Base-by-base conservation (phyloP, 1,140 invertebrate genomes). In the Hyposmocoma kahamanoa region DNA sequence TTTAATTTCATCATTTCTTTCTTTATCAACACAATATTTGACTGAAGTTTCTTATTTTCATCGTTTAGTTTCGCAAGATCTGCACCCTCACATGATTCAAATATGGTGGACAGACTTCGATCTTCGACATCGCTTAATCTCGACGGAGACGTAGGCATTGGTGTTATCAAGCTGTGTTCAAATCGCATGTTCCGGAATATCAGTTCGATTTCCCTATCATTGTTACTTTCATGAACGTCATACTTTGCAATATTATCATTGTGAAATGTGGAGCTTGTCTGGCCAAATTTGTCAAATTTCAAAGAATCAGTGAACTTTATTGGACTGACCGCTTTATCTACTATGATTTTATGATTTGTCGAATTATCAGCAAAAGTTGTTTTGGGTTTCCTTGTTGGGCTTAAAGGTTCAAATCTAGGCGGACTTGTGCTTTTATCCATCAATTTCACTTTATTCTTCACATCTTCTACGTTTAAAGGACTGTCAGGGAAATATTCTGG, bases 161-260 rank as follows among this genome's bases (percentile, higher is more conserved):
- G 78, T 4, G 74, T 72, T 45, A 84, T 58, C 17, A 69, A 38
- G 19, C 48, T 53, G 22, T 56, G 48, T 47, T 53, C 34, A 20
- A 84, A 62, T 45, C 63, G 55, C 76, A 82, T 82, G 15, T 44
- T 53, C 42, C 47, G 65, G 47, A 84, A 64, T 57, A 82, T 84
- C 48, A 51, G 68, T 52, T 74, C 67, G 24, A 84, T 59, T 67
- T 84, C 80, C 46, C 13, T 19, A 62, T 84, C 76, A 49, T 54
- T 53, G 45, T 39, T 59, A 21, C 30, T 56, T 66, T 60, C n/a
- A n/a, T n/a, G n/a, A n/a, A n/a, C n/a, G n/a, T n/a, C n/a, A n/a
- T n/a, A n/a, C n/a, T n/a, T n/a, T n/a, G n/a, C n/a, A n/a, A n/a
- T n/a, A n/a, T n/a, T n/a, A n/a, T n/a, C n/a, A n/a, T n/a, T n/a